Evolutionary conservation across 2,888 invertebrate genomes (phyloP).

Genomic region (Andrena bucephala): DNA sequence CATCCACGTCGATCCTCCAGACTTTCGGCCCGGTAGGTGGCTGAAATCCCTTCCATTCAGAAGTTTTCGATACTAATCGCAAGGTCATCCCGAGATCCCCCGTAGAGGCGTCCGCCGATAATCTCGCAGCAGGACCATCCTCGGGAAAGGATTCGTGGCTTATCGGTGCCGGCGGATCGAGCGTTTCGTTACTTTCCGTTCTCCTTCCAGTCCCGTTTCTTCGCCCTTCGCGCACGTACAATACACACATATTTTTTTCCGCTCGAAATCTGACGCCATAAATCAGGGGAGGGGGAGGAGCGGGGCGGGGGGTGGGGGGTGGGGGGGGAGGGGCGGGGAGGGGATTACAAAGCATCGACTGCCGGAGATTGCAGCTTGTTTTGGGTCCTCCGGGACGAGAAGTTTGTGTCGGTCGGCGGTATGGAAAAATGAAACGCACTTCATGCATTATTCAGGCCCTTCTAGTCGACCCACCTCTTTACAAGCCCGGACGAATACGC

Average conservation of each 20-base stretch:
- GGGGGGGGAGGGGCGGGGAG: conserved; percentile 13
- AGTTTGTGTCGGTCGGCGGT: conserved; percentile 69
- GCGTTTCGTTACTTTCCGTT: conserved; percentile 35
- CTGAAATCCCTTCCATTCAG: conserved; percentile 51
- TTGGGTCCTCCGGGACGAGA: conserved; percentile 70
- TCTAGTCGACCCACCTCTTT: conserved; percentile 43
- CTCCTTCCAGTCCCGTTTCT: not conserved
- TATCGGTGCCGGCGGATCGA: conserved; percentile 60
- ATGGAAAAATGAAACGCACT: conserved; percentile 75
- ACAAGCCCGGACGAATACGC: conserved; percentile 54
- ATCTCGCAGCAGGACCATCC: conserved; percentile 59
- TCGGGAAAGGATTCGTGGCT: conserved; percentile 52
- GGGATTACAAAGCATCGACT: conserved; percentile 71
- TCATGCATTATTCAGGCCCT: conserved; percentile 75
- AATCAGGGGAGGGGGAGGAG: conserved; percentile 66
- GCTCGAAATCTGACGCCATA: conserved; percentile 75
- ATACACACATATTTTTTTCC: conserved; percentile 4
- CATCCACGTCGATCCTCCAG: conserved; percentile 21
- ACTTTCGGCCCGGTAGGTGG: conserved; percentile 48
- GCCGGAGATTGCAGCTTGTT: conserved; percentile 75
- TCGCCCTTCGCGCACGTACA: not conserved
- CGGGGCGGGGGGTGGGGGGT: not conserved
- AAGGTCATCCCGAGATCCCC: conserved; percentile 50
- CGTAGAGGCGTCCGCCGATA: conserved; percentile 45
- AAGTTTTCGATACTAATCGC: conserved; percentile 70